A percentile compares a stretch with the other conserved stretches of the same genome.
Conservation (phyloP, 1,140 invertebrate genomes). For the Drosophila varians region DNA sequence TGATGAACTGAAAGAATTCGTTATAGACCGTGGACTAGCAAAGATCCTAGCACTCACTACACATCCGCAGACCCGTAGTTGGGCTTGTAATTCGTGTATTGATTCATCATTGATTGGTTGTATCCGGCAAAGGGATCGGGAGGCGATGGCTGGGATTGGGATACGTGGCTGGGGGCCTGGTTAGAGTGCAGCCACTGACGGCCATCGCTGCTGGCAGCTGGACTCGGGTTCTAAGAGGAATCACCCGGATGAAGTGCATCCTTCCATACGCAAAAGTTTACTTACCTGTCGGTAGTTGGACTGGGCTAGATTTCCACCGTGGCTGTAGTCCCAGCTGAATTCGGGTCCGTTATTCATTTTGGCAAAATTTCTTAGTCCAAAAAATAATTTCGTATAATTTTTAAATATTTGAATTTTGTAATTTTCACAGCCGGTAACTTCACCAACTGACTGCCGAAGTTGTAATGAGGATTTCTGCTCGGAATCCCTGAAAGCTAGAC, state of each 20-base stretch:
- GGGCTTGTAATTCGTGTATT: conserved; percentile 29
- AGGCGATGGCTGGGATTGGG: not conserved
- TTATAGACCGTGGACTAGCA: not conserved
- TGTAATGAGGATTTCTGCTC: conserved; percentile 22
- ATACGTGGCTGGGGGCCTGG: conserved; percentile 11
- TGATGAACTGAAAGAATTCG: not conserved
- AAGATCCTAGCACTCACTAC: not conserved
- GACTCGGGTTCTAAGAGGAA: not conserved
- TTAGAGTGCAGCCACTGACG: conserved; percentile 67
- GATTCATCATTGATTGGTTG: conserved; percentile 46
- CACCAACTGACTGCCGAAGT: conserved; percentile 16
- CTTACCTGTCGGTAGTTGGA: conserved; percentile 38
- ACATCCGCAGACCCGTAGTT: conserved; percentile 7
- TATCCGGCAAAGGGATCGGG: conserved; percentile 44
- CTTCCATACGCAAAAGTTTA: conserved; percentile 14
- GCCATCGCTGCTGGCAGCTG: conserved; percentile 8
- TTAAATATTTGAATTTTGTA: conserved; percentile 11
- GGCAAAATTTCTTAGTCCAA: conserved; percentile 14
- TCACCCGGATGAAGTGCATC: not conserved
- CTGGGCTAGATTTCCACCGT: conserved; percentile 4
- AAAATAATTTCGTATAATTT: conserved; percentile 26
- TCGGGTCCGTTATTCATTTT: conserved; percentile 24
- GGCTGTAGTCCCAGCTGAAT: conserved; percentile 46
- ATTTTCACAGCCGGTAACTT: conserved; percentile 28
- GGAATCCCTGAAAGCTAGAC: no score